Conservation (phyloP, 2,888 invertebrate genomes). For the Archips xylosteana region DNA sequence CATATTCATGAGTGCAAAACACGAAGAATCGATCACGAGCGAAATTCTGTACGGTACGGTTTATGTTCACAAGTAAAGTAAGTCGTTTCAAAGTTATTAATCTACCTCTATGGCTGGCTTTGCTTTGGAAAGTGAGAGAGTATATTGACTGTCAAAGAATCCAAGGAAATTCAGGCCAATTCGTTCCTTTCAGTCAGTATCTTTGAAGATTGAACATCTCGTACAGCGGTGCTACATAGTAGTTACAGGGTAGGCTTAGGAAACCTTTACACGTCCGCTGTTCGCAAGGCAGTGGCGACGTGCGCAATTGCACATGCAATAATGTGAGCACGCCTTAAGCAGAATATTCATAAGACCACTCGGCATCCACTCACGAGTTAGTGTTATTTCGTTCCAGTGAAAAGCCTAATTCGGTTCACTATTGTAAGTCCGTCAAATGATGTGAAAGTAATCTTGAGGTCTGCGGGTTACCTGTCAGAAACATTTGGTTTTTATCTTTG, state of each 20-base stretch:
- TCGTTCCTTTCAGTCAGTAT: neutral
- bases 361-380: conserved; percentile 47
- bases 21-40: conserved; percentile 11
- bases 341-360: conserved; percentile 58
- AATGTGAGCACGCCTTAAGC: conserved; percentile 41
- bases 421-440: conserved; percentile 55
- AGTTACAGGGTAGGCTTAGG: conserved; percentile 6
- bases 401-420: conserved; percentile 60
- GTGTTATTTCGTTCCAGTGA: conserved; percentile 52
- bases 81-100: neutral
- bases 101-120: neutral
- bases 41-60: conserved; percentile 7
- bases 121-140: neutral
- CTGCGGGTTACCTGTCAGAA: conserved; percentile 66
- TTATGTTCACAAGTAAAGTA: neutral
- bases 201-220: neutral
- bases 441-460: conserved; percentile 68
- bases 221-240: neutral
- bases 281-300: neutral
- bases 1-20: conserved; percentile 21
- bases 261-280: conserved; percentile 19
- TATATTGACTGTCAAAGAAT: neutral
- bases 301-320: conserved; percentile 16
- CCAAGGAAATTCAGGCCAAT: neutral
- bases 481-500: conserved; percentile 55